phyloP scores from a whole-genome alignment of 2,888 invertebrate genomes.

The Melinopterus prodromus region DNA sequence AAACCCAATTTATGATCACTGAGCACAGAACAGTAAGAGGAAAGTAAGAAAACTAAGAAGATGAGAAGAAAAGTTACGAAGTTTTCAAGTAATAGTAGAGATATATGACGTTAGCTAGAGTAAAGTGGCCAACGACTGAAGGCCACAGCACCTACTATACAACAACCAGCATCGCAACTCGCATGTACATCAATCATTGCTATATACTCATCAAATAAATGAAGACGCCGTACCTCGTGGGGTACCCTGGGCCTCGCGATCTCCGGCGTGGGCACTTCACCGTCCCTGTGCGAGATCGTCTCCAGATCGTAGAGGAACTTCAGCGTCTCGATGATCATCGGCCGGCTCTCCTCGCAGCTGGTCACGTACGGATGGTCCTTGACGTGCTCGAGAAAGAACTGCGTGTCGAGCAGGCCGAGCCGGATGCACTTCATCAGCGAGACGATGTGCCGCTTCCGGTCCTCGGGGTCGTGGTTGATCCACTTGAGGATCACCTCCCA shows the following conservation, averaged over 20 bases:
- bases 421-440: constrained; percentile 82
- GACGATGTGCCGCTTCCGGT: constrained; percentile 78
- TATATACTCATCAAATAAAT: too few species aligned
- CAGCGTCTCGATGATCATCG: constrained; percentile 89
- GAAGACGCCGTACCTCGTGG: constrained; percentile 72
- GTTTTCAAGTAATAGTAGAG: too few species aligned
- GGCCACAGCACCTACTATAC: too few species aligned
- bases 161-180: too few species aligned
- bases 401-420: constrained; percentile 81
- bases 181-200: too few species aligned
- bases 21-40: too few species aligned
- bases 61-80: too few species aligned
- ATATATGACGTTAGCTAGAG: too few species aligned
- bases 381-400: constrained; percentile 90
- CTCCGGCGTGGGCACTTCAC: constrained; percentile 84
- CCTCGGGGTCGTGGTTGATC: constrained; percentile 82
- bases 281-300: constrained; percentile 82
- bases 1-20: too few species aligned
- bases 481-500: constrained; percentile 88
- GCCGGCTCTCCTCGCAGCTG: constrained; percentile 83
- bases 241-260: constrained; percentile 86
- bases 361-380: constrained; percentile 88
- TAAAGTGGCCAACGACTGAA: too few species aligned
- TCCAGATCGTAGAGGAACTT: constrained; percentile 93
- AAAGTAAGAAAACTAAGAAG: background rate